Evolutionary conservation across 2,797 vertebrate genomes (phyloP), one percentile per base, ranked within the genome.

Genomic region (Uromys caudimaculatus): DNA sequence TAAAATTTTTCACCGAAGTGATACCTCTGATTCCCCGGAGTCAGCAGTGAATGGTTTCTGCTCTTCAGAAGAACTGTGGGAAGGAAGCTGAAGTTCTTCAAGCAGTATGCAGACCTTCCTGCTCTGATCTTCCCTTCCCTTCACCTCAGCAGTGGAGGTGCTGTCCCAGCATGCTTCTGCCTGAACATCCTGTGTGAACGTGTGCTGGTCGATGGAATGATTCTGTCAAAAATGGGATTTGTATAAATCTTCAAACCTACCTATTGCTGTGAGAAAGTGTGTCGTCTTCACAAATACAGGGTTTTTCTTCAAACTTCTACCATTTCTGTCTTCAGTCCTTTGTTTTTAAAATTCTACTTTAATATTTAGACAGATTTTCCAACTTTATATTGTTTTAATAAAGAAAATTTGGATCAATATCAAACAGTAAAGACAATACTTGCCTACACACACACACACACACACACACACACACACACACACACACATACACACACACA

Each of bases 301-400:
- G 0, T 11, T 84, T 95, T 89, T n/a, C 67, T 79, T 73, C 73
- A 89, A 90, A 95, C 50, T 32, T 78, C 50, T 88, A 54, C 27
- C 71, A 75, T 44, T 89, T 91, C 81, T 85, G 16, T 93, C 58
- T 84, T 24, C 4, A 47, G 50, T 60, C 17, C 86, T 87, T 91
- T 83, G 50, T 35, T 93, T 88, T 93, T 83, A 50, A 92, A 97
- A 77, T 90, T 87, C 29, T 83, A 92, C 27, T n/a, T 83, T 84
- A 92, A 92, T 44, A 89, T 92, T 82, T 58, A 93, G 27, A 54
- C 73, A 86, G n/a, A 88, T 92, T 58, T 47, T 14, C 44, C 32
- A 81, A 32, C 21, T 79, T 16, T 52, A 32, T 75, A 52, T 24
- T 77, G n/a, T 75, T 89, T 94, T 50, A 67, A 94, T 90, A 77